Base-by-base conservation (phyloP, 1,140 invertebrate genomes). In the Zaprionus tsacasi region DNA sequence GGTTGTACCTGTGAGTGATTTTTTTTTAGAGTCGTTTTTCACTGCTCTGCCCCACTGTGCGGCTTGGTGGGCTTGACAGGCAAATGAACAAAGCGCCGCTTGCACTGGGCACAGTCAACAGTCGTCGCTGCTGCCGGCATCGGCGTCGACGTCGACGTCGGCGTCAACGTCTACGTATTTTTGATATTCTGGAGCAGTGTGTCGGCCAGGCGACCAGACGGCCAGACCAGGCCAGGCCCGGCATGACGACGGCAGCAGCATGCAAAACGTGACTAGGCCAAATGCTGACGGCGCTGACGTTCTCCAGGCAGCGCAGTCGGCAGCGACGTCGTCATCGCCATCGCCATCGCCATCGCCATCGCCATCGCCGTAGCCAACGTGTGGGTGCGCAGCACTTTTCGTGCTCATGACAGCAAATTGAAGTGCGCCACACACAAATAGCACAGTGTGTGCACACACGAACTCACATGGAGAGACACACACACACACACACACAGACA, bases 191-290 rank as follows among this genome's bases (percentile, higher is more conserved):
- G 11, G 27, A 5, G 66, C 6, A 54, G 36, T 11, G 27, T 30
- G 27, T 30, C 27, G 27, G 27, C 3, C 27, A 30, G 52, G 43
- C 27, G n/a, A 25, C 45, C 27, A 11, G 45, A 13, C 21, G 33
- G 27, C 21, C 21, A 21, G 21, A 21, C 21, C 21, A 21, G 21
- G 21, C 21, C 21, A 21, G 21, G 21, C 21, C 21, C 21, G 21
- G 21, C 21, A 21, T 21, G 21, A 21, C 21, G 21, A 21, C 40
- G 33, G 43, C 36, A 40, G 52, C 64, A 72, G 43, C 55, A 17
- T 25, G 55, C 63, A 60, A 86, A 86, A 85, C 82, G 82, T 85
- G 82, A 85, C 82, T 86, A 86, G 78, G 75, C 78, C 82, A 86
- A 43, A 86, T 76, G 75, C 77, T 81, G 56, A 60, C 43, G 57